Evolutionary conservation across 2,113 vertebrate species (phyloP).

Genomic region (rat (Rattus norvegicus)): DNA sequence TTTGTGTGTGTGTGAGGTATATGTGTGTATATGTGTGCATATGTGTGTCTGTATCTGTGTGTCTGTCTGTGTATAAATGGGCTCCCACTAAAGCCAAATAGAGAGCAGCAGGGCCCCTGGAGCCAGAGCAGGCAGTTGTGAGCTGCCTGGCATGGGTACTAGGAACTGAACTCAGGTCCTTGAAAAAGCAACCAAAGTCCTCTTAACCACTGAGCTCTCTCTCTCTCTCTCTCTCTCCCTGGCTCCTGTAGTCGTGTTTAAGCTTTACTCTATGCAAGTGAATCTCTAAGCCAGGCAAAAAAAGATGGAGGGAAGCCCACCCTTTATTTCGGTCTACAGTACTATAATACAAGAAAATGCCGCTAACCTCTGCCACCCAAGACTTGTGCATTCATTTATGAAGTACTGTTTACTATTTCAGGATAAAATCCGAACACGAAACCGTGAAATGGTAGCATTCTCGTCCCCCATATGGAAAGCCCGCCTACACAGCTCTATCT

Average conservation of each 20-base stretch:
- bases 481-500: not conserved
- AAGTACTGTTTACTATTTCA: slow-evolving; percentile 30
- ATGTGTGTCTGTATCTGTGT: no score
- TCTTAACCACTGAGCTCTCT: not conserved
- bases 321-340: not conserved
- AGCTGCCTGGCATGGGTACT: not conserved
- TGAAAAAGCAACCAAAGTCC: not conserved
- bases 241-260: not conserved
- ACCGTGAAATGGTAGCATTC: not conserved
- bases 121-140: not conserved
- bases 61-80: no score
- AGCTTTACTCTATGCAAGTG: not conserved
- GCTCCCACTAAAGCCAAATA: no score
- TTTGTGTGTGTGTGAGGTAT: no score
- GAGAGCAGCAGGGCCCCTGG: not conserved
- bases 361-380: not conserved
- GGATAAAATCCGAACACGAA: slow-evolving; percentile 38
- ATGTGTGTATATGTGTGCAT: no score
- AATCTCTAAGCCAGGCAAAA: not conserved
- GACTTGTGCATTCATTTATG: slow-evolving; percentile 47
- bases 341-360: not conserved
- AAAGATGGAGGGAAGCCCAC: not conserved
- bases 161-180: not conserved
- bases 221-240: not conserved
- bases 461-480: slow-evolving; percentile 26